Base-by-base conservation (phyloP, 2,113 vertebrate genomes). In the Pygoscelis adeliae region DNA sequence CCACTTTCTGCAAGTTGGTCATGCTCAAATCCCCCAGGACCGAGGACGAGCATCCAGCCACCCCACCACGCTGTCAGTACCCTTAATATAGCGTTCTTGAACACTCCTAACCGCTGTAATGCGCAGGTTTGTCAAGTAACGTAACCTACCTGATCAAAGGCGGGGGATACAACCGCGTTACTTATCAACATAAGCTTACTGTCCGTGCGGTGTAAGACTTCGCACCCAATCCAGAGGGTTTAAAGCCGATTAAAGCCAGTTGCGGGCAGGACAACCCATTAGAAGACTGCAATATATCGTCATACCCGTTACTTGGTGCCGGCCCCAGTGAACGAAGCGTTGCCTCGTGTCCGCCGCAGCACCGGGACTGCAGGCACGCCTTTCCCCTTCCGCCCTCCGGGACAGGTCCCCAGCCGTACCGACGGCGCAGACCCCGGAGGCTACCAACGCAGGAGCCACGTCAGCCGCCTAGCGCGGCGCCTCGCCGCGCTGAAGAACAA, bases 11-110 rank as follows among this genome's bases (percentile, higher is more conserved):
- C 58, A 15, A 21, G 8, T 3, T 8, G 30, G 5, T 14, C 19
- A 4, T 9, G 71, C 52, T 52, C 32, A 7, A 23, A 62, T 52
- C 55, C 59, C 53, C 36, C 29, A 9, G 42, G 34, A 5, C 44
- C 20, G 32, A 40, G 34, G 23, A 26, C 5, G 47, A 88, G 47
- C 58, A n/a, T 4, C 36, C 15, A 58, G 47, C 30, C 36, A 15
- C 5, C 44, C 40, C 47, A 21, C 10, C 46, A 13, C 0, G 0
- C 38, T 14, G 0, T 2, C 55, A 16, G 21, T 7, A n/a, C 27
- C 36, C 34, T 13, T 6, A n/a, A 6, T 0, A 0, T 0, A 21
- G 7, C 2, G 22, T 0, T 30, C 36, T 7, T 15, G 20, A 69
- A 27, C 32, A 1, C 5, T 29, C 18, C 56, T 26, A 32, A 9